These are phyloP conservation scores for Leptocoma aspasia DNA, from an alignment of 2,113 vertebrate genomes.

Conservation along the genomic window DNA sequence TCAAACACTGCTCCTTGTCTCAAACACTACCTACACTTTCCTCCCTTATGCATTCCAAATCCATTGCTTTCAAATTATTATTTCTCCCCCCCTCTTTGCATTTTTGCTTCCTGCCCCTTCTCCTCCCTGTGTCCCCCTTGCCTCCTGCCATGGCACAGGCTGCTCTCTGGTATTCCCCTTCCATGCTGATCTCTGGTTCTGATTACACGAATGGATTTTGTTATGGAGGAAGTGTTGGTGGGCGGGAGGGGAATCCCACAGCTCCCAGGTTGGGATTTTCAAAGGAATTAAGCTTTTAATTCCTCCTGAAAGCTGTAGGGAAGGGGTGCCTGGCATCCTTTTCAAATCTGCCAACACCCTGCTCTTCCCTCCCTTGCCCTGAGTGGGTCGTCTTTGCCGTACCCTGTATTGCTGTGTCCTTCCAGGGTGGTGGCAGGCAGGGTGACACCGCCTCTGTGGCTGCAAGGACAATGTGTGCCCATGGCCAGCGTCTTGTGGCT, in stretches of 20 bases:
- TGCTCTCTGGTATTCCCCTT: constrained; percentile 63
- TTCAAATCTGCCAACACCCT: not conserved
- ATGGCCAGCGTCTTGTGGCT: not conserved
- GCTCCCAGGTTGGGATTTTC: constrained; percentile 28
- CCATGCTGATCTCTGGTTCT: constrained; percentile 56
- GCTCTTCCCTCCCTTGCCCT: not conserved
- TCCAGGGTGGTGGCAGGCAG: constrained; percentile 14
- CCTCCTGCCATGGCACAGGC: constrained; percentile 28
- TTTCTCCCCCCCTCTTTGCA: not conserved
- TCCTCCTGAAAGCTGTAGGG: constrained; percentile 27
- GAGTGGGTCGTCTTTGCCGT: not conserved
- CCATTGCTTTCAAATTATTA: constrained; percentile 37
- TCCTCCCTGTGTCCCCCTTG: constrained; percentile 59
- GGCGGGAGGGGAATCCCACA: constrained; percentile 41
- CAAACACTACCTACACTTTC: not conserved
- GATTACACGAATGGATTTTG: not conserved
- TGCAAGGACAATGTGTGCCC: not conserved
- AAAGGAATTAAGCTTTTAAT: constrained; percentile 38
- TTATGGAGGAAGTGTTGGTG: constrained; percentile 19
- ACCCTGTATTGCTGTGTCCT: not conserved
- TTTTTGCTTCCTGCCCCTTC: constrained; percentile 38
- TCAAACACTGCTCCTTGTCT: not conserved
- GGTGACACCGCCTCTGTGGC: not conserved
- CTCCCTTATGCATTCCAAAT: constrained; percentile 16
- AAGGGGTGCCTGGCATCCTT: not conserved